phyloP scores from a whole-genome alignment of 2,113 vertebrate species.

The Dasyornis broadbenti region DNA sequence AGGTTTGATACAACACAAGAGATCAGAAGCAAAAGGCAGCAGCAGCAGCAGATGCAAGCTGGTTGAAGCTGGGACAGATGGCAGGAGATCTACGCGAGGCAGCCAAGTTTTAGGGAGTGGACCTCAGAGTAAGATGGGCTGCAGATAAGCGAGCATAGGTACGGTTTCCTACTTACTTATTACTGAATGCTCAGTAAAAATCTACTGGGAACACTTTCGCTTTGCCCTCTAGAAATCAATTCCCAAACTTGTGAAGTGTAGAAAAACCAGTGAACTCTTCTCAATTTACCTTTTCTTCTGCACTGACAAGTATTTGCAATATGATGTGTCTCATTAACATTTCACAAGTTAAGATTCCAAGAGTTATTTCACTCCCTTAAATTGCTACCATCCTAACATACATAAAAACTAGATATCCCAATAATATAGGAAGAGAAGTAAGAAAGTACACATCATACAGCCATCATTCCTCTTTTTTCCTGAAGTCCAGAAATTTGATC shows the following conservation, averaged over 20 bases:
- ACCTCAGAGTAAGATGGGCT: neutral
- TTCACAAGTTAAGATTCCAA: neutral
- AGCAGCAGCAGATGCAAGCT: neutral
- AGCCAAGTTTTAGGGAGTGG: neutral
- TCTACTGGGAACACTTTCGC: neutral
- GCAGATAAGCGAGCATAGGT: neutral
- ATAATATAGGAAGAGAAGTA: neutral
- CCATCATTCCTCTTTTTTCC: neutral
- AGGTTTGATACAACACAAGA: neutral
- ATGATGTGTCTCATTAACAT: neutral
- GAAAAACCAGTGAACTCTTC: neutral
- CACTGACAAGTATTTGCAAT: neutral
- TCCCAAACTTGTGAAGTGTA: neutral
- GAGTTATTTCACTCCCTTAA: neutral
- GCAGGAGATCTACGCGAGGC: neutral
- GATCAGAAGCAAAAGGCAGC: neutral
- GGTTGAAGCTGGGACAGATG: neutral
- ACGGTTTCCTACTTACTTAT: neutral
- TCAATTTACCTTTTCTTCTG: neutral
- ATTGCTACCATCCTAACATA: neutral
- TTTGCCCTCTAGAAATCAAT: neutral
- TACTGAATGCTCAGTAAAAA: neutral
- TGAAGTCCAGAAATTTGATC: neutral
- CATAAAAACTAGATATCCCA: neutral
- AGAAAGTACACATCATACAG: neutral